Evolutionary conservation across 2,113 vertebrate species (phyloP).

Genomic region (Puma concolor): DNA sequence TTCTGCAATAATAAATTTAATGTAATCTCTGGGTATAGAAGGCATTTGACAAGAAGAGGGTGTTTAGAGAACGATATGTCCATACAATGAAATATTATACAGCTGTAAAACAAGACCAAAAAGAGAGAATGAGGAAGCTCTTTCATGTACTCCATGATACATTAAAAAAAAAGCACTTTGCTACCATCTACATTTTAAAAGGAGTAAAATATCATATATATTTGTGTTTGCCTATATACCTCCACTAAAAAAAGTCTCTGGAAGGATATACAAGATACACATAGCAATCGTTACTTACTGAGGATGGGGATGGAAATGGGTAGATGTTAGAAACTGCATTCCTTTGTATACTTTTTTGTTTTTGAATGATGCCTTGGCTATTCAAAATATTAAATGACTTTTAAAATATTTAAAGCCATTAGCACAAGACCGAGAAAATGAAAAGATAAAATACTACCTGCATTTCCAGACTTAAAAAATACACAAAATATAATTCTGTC

Average conservation of each 20-base stretch:
- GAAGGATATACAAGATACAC: neutral
- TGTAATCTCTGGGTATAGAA: neutral
- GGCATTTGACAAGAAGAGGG: neutral
- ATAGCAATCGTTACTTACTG: neutral
- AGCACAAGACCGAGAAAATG: neutral
- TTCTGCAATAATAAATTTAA: neutral
- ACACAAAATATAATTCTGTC: neutral
- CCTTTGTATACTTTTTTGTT: neutral
- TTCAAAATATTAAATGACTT: constrained; percentile 34
- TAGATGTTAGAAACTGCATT: neutral
- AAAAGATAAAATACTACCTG: constrained; percentile 8
- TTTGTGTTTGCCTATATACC: neutral
- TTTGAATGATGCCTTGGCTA: neutral
- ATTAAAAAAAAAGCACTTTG: constrained; percentile 29
- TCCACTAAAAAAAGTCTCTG: neutral
- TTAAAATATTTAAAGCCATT: neutral
- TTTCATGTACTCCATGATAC: neutral
- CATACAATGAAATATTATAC: neutral
- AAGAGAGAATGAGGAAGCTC: neutral
- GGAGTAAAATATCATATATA: neutral
- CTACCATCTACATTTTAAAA: constrained; percentile 19
- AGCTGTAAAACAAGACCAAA: neutral
- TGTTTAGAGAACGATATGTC: neutral
- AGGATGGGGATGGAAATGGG: neutral
- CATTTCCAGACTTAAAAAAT: neutral